Evolutionary conservation across 1,140 invertebrate species (phyloP), one percentile per base, ranked within the genome.

Genomic region (Maconellicoccus hirsutus): DNA sequence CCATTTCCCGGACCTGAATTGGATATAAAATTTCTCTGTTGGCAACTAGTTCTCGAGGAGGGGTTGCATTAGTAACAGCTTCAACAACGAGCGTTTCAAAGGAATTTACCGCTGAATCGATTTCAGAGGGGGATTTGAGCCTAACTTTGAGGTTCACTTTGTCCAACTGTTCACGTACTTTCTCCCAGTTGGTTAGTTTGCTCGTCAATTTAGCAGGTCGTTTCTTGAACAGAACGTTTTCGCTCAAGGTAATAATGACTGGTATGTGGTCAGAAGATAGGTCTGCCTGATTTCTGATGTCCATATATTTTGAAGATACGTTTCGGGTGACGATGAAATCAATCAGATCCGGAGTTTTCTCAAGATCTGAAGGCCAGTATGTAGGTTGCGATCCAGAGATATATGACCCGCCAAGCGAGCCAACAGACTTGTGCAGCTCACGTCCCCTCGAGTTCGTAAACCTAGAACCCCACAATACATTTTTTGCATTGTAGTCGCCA

Each of bases 401-500:
- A 78, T 73, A 26, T 71, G 70, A 1, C 76, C 76, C 72, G 73
- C 78, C n/a, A 77, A 71, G 19, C 74, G 77, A 3, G 38, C 71
- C 69, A 12, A 27, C 69, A 26, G 59, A 14, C 16, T 26, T 79
- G 77, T 1, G 78, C 33, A 0, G 38, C 19, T 1, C 38, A 33
- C 10, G 38, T 63, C 66, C 70, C 71, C 21, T 70, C 25, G 19
- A 42, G 63, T 14, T 22, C 27, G 19, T 10, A 42, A 42, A 10
- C n/a, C 39, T 42, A 29, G 12, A 70, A 0, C 78, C 79, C 80
- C 79, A 81, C 38, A 73, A 70, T 12, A 72, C 73, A 61, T 80
- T 76, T 75, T 81, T 81, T 19, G 78, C 77, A 72, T 81, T 82
- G 59, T 75, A 80, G 70, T 81, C 78, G 0, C 79, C 79, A 16